Conservation (phyloP, 2,113 vertebrate species). For the Verasper variegatus region DNA sequence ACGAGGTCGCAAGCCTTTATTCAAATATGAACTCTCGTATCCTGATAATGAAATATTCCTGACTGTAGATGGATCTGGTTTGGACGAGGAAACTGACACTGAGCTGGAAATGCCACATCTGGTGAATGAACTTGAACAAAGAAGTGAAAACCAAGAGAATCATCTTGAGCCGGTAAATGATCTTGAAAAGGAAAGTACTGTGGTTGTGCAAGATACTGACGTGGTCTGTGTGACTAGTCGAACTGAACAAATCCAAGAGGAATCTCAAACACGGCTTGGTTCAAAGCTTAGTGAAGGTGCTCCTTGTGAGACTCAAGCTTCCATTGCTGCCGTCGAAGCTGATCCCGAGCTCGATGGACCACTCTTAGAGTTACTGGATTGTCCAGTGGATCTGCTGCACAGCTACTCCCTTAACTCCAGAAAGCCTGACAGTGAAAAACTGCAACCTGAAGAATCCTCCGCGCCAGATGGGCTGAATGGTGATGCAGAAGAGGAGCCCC, state of each 20-base stretch:
- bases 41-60: slow-evolving; percentile 81
- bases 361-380: slow-evolving; percentile 44
- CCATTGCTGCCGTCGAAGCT: slow-evolving; percentile 29
- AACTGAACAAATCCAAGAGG: slow-evolving; percentile 2
- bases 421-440: slow-evolving; percentile 51
- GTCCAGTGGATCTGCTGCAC: slow-evolving; percentile 73
- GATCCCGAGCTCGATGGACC: slow-evolving; percentile 65
- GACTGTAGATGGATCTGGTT: slow-evolving; percentile 23
- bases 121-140: slow-evolving; percentile 23
- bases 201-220: slow-evolving; percentile 3
- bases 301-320: background rate
- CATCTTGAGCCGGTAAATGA: slow-evolving; percentile 24
- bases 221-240: background rate
- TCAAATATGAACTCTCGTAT: slow-evolving; percentile 72
- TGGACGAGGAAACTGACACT: slow-evolving; percentile 25
- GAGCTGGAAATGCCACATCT: slow-evolving; percentile 25
- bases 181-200: background rate
- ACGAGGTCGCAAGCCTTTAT: slow-evolving; percentile 63
- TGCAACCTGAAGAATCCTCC: slow-evolving; percentile 3
- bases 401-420: slow-evolving; percentile 73
- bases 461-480: slow-evolving; percentile 29
- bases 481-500: slow-evolving; percentile 15
- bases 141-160: background rate
- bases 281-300: slow-evolving; percentile 8
- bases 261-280: background rate